phyloP scores from a whole-genome alignment of 2,797 vertebrate species.

The Enoplosus armatus region DNA sequence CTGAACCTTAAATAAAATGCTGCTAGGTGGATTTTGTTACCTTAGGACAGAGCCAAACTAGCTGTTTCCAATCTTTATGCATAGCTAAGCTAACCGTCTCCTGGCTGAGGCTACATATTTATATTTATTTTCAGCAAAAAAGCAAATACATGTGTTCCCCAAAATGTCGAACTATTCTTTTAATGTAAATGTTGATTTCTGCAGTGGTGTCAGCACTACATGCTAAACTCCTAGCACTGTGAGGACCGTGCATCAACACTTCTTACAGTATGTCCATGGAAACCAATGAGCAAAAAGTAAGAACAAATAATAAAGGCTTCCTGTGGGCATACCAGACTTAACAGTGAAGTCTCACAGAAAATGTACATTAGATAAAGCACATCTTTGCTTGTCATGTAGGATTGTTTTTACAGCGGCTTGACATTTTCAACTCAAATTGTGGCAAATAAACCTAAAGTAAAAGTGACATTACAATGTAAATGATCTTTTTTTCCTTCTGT shows the following conservation, averaged over 20 bases:
- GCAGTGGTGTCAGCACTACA: background rate
- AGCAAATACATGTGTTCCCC: too few species aligned
- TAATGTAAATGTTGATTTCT: background rate
- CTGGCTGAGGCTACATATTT: background rate
- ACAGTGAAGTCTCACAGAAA: background rate
- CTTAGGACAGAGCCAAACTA: too few species aligned
- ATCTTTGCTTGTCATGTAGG: background rate
- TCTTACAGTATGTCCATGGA: background rate
- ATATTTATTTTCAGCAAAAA: background rate
- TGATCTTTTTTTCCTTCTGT: background rate
- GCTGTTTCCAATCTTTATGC: too few species aligned
- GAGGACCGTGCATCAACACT: background rate
- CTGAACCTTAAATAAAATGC: background rate
- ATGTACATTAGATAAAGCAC: background rate
- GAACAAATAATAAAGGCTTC: background rate
- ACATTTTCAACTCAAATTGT: slow-evolving; percentile 1
- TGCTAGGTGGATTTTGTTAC: background rate
- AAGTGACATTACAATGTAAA: background rate
- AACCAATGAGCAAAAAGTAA: background rate
- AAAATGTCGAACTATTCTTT: background rate
- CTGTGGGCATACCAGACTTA: background rate
- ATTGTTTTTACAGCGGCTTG: background rate
- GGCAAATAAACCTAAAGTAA: background rate
- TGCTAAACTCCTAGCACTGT: background rate
- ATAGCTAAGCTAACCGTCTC: too few species aligned